Conservation (phyloP, 2,113 vertebrate genomes). For the Dendropsophus ebraccatus region DNA sequence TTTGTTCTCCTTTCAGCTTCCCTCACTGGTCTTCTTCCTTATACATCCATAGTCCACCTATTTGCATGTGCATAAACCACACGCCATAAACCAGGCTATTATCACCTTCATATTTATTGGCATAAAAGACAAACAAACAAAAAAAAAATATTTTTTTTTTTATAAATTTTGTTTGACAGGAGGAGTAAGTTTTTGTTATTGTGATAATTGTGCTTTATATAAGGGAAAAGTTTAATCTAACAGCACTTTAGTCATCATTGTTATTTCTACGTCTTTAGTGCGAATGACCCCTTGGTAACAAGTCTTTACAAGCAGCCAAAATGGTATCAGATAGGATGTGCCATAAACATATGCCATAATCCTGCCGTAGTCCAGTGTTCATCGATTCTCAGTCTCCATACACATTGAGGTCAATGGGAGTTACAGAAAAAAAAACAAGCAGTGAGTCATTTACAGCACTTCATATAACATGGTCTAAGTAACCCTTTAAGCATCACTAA, state of each 20-base stretch:
- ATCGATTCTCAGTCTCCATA: too few species aligned
- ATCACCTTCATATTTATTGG: slow-evolving; percentile 24
- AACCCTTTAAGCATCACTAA: too few species aligned
- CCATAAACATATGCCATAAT: too few species aligned
- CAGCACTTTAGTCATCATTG: slow-evolving; percentile 38
- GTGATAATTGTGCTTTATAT: slow-evolving; percentile 20
- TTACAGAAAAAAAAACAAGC: too few species aligned
- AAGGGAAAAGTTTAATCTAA: slow-evolving; percentile 27
- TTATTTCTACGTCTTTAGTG: slow-evolving; percentile 23
- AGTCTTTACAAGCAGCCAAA: not conserved
- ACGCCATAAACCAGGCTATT: not conserved
- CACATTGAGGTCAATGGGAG: too few species aligned
- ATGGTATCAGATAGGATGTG: too few species aligned
- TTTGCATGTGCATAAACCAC: not conserved
- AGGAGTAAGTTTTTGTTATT: not conserved
- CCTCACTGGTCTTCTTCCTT: not conserved
- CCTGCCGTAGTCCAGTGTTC: too few species aligned
- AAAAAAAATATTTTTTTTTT: not conserved
- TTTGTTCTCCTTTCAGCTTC: not conserved
- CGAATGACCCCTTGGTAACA: not conserved
- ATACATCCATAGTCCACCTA: not conserved
- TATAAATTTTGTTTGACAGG: not conserved
- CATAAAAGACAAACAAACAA: not conserved
- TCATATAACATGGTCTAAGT: too few species aligned
- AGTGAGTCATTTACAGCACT: too few species aligned